Evolutionary conservation across 2,888 invertebrate genomes (phyloP).

Genomic region (Lasioglossum calceatum): DNA sequence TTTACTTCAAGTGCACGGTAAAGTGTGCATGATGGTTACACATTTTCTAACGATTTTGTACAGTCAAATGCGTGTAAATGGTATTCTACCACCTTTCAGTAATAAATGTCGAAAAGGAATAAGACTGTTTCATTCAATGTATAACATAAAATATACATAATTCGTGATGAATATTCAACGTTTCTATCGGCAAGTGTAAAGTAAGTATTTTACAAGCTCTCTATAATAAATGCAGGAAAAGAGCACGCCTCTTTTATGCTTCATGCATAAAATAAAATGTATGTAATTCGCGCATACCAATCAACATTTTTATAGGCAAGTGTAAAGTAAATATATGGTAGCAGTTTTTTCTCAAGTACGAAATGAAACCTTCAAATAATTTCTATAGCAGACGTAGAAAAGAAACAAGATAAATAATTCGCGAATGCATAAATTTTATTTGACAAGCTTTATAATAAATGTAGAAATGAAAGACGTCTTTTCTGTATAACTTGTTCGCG

Average conservation of each 20-base stretch:
- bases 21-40: not conserved
- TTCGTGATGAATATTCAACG: not conserved
- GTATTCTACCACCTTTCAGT: not conserved
- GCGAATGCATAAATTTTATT: not conserved
- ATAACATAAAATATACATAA: not conserved
- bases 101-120: not conserved
- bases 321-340: not conserved
- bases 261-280: not conserved
- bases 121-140: not conserved
- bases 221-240: not conserved
- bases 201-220: not conserved
- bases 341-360: not conserved
- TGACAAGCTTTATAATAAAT: not conserved
- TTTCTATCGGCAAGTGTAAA: not conserved
- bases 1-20: not conserved
- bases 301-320: not conserved
- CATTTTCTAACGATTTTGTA: not conserved
- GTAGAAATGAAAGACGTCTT: not conserved
- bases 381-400: not conserved
- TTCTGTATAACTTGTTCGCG: not conserved
- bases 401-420: not conserved
- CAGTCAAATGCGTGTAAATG: not conserved
- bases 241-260: not conserved
- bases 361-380: not conserved
- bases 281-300: not conserved